A percentile compares a stretch with the other conserved stretches of the same genome.
Evolutionary conservation across 2,888 invertebrate species (phyloP).

Genomic region (Hartigia nigra): DNA sequence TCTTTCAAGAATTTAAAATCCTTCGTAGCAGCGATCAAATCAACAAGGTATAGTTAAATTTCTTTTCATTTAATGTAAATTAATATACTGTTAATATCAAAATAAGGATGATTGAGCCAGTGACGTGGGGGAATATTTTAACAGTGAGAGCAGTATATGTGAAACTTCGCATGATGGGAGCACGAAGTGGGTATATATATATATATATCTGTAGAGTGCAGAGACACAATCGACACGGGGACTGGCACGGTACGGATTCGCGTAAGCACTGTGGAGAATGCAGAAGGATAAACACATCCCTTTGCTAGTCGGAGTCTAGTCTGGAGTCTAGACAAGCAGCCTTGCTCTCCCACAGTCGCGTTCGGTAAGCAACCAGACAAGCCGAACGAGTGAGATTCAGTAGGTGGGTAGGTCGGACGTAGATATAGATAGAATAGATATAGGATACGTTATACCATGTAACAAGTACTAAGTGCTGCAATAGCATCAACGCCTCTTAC

Average conservation of each 20-base stretch:
- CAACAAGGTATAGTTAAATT: not conserved
- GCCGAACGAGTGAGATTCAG: slow-evolving; percentile 4
- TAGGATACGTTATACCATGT: slow-evolving; percentile 1
- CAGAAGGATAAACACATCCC: slow-evolving; percentile 1
- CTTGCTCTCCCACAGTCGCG: slow-evolving; percentile 44
- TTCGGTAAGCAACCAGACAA: slow-evolving; percentile 28
- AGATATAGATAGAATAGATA: not conserved
- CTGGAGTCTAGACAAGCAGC: slow-evolving; percentile 32
- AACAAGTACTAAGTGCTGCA: slow-evolving; percentile 43
- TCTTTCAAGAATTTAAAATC: no score
- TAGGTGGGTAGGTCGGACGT: not conserved
- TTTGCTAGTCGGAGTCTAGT: not conserved
- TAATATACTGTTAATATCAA: not conserved
- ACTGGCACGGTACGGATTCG: slow-evolving; percentile 5
- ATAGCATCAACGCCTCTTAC: slow-evolving; percentile 54
- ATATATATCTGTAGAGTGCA: not conserved
- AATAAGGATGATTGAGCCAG: not conserved
- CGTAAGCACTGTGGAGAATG: slow-evolving; percentile 6
- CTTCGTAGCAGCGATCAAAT: not conserved
- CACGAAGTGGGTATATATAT: not conserved
- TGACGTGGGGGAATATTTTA: not conserved
- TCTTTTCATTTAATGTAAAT: not conserved
- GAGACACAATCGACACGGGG: not conserved
- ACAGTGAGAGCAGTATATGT: not conserved
- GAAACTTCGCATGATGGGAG: not conserved